Evolutionary conservation across 2,888 invertebrate genomes (phyloP).

Genomic region (Eudasyphora cyanicolor): DNA sequence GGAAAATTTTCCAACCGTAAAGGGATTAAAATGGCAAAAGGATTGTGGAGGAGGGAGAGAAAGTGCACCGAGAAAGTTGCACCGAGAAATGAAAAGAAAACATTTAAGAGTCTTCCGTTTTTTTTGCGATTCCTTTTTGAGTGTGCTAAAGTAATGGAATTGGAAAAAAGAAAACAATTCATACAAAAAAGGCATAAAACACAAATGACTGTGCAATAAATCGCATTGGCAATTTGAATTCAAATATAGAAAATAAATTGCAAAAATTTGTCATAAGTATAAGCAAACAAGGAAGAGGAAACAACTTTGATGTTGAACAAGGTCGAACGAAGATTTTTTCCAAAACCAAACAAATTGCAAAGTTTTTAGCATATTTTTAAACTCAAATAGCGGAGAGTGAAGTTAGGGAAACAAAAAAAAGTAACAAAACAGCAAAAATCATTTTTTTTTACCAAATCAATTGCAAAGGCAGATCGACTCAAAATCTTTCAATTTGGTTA

Average conservation of each 20-base stretch:
- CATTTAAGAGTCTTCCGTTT: conserved; percentile 19
- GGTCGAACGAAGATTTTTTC: background rate
- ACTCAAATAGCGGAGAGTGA: too few species aligned
- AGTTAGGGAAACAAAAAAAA: too few species aligned
- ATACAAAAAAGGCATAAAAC: background rate
- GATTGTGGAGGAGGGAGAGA: background rate
- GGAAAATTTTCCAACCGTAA: too few species aligned
- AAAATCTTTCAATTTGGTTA: too few species aligned
- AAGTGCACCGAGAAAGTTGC: conserved; percentile 15
- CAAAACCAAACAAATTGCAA: too few species aligned
- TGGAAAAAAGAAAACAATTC: conserved; percentile 21
- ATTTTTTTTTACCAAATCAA: too few species aligned
- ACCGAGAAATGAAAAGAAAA: conserved; percentile 27
- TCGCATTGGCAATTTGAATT: conserved; percentile 43
- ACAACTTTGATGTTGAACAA: background rate
- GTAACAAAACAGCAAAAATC: too few species aligned
- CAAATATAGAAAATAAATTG: conserved; percentile 8
- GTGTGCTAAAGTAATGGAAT: conserved; percentile 15
- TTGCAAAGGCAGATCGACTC: too few species aligned
- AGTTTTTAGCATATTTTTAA: too few species aligned
- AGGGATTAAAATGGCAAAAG: too few species aligned
- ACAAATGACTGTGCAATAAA: conserved; percentile 12
- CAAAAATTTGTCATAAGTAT: background rate
- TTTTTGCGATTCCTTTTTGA: background rate
- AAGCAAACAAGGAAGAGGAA: background rate